Percentiles rank a stretch among this genome's conserved stretches.
phyloP scores from a whole-genome alignment of 2,113 vertebrate genomes.

The Periophthalmodon schlosseri region DNA sequence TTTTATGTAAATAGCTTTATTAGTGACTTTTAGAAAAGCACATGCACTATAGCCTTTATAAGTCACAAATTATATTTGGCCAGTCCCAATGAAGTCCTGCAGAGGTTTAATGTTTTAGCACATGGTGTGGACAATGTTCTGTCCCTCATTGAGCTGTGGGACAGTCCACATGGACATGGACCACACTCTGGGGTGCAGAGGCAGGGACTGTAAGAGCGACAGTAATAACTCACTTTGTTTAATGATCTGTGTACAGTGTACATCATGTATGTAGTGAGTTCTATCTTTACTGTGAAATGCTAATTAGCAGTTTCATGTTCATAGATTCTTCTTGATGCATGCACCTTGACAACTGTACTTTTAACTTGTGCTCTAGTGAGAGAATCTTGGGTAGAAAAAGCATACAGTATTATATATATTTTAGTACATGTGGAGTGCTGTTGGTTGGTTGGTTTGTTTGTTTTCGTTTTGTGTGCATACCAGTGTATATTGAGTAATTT shows the following conservation, averaged over 20 bases:
- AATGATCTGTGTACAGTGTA: background rate
- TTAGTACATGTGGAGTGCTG: background rate
- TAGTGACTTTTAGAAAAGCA: background rate
- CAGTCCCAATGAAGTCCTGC: background rate
- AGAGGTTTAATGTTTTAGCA: background rate
- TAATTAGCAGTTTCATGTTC: conserved; percentile 3
- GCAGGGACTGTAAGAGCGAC: background rate
- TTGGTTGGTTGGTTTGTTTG: background rate
- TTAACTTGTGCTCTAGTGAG: background rate
- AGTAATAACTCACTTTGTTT: background rate
- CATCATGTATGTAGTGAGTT: background rate
- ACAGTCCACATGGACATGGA: background rate
- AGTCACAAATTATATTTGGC: background rate
- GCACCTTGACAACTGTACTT: background rate
- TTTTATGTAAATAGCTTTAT: background rate
- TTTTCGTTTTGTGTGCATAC: background rate
- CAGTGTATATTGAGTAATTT: background rate
- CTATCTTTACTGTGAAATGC: background rate
- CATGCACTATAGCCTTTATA: background rate
- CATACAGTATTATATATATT: background rate
- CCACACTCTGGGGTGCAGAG: background rate
- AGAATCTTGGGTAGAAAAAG: background rate
- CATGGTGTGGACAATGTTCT: background rate
- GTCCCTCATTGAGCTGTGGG: background rate
- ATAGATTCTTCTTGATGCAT: conserved; percentile 6